These are phyloP conservation scores for Lepidonotus clava DNA, from an alignment of 2,888 invertebrate genomes.

Conservation along the genomic window DNA sequence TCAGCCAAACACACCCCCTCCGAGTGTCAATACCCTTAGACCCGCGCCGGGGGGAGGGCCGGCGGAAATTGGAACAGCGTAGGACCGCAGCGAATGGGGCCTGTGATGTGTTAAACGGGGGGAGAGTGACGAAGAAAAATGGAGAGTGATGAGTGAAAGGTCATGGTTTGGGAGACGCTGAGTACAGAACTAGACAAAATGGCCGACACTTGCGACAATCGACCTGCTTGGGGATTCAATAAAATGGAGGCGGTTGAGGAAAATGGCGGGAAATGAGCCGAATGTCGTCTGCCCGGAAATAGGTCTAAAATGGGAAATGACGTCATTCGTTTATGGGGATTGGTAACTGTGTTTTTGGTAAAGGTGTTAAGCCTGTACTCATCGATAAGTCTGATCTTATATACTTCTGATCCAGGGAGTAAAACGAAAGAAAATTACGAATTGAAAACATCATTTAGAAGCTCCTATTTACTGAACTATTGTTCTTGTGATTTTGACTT, in stretches of 20 bases:
- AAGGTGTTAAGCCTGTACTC: too few species aligned
- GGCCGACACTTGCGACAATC: background rate
- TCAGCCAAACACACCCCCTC: background rate
- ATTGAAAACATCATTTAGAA: too few species aligned
- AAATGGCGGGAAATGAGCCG: background rate
- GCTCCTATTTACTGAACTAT: too few species aligned
- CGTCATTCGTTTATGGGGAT: too few species aligned
- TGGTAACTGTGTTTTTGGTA: too few species aligned
- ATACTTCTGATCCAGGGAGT: too few species aligned
- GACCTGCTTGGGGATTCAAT: background rate
- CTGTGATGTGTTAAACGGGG: background rate
- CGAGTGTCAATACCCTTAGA: background rate
- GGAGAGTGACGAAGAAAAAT: background rate
- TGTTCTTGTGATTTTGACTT: too few species aligned
- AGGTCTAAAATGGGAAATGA: background rate
- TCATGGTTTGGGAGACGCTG: background rate
- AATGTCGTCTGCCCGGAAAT: conserved; percentile 18
- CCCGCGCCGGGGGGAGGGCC: background rate
- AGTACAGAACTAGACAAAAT: conserved; percentile 6
- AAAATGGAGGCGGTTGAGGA: background rate
- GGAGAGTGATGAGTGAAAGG: too few species aligned
- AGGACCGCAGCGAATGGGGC: background rate
- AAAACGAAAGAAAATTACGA: too few species aligned
- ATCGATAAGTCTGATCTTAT: background rate
- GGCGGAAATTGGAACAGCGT: background rate